Base-by-base conservation (phyloP, 2,113 vertebrate genomes). In the Riparia riparia region DNA sequence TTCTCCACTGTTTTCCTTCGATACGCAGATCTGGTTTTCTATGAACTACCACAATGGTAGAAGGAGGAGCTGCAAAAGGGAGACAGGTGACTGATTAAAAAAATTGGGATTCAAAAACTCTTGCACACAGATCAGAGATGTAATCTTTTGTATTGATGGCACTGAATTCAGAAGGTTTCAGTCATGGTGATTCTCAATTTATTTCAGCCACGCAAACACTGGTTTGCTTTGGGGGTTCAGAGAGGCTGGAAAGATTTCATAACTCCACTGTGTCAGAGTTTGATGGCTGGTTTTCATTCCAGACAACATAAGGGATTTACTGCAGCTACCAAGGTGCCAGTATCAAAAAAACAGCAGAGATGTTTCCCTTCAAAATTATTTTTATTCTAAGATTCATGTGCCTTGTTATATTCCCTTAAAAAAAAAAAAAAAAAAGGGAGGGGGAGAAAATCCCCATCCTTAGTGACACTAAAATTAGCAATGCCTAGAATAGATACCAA, bases 1-100 rank as follows among this genome's bases (percentile, higher is more conserved):
- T 83, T 81, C 64, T 73, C 54, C 42, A 66, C 32, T 1, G 1
- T 73, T 83, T 53, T 73, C 24, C 29, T 89, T 86, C 1, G 0
- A 22, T 41, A 31, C 0, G 0, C 1, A 2, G 42, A 34, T 63
- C 41, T 72, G 9, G 0, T 26, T 82, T 31, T 50, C 47, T 86
- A 74, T 3, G 1, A 83, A 69, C 26, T 41, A 68, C 39, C 69
- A 37, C 76, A 73, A 25, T 3, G 5, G 32, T 14, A 57, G 66
- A 78, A 95, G 37, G 57, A 88, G 28, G 20, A 34, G 39, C 29
- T 88, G 32, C 63, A 70, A 90, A 82, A 73, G 41, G 50, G 57
- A 89, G 91, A 70, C n/a, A 82, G 73, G 69, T 14, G 2, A 65
- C 51, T 63, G 53, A 70, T 73, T 84, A 28, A 79, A 74, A 94